Evolutionary conservation across 1,140 invertebrate species (phyloP).

Genomic region (Onthophagus taurus): DNA sequence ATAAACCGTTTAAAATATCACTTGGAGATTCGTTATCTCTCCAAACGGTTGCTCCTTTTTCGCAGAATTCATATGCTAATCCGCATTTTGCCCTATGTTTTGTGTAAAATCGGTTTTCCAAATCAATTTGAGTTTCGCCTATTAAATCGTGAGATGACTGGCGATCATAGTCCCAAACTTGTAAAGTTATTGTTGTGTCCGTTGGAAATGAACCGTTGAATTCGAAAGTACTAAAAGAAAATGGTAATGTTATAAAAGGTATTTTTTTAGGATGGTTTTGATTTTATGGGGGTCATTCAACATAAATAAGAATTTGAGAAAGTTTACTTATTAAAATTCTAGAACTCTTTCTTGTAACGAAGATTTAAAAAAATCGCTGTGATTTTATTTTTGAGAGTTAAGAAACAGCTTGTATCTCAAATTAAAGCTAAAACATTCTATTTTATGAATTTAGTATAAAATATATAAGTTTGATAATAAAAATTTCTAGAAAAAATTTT

Average conservation of each 20-base stretch:
- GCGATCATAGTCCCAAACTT: constrained; percentile 68
- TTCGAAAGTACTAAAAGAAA: constrained; percentile 56
- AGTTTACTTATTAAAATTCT: too few species aligned
- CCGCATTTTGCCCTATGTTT: constrained; percentile 71
- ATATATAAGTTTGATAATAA: too few species aligned
- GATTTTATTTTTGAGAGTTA: background rate
- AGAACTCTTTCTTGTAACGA: too few species aligned
- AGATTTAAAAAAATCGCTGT: too few species aligned
- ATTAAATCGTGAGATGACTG: constrained; percentile 67
- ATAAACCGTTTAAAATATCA: constrained; percentile 62
- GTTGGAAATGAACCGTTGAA: constrained; percentile 61
- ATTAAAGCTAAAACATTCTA: too few species aligned
- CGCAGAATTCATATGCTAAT: constrained; percentile 51
- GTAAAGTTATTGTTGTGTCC: constrained; percentile 62
- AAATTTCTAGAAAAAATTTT: too few species aligned
- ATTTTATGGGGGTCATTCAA: background rate
- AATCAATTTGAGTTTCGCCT: constrained; percentile 73
- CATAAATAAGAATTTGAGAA: too few species aligned
- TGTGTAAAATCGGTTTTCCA: constrained; percentile 79
- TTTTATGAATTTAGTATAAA: too few species aligned
- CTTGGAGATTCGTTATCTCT: constrained; percentile 64
- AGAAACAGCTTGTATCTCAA: too few species aligned
- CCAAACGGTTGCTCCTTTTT: constrained; percentile 67
- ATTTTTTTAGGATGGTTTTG: too few species aligned
- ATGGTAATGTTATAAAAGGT: background rate